Evolutionary conservation across 2,113 vertebrate genomes (phyloP).

Genomic region (Nothocercus julius): DNA sequence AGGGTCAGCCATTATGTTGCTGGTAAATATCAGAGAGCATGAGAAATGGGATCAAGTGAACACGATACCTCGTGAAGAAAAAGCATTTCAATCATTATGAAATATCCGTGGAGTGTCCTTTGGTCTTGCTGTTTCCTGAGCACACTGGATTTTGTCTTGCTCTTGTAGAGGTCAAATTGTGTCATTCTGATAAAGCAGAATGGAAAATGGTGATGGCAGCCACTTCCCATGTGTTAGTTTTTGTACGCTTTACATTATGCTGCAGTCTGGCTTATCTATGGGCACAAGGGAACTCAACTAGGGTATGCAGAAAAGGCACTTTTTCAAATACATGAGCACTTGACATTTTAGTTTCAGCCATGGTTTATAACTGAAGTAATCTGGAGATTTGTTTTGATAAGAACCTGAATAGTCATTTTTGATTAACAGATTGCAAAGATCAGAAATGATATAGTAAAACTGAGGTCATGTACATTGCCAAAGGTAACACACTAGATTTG

Average conservation of each 20-base stretch:
- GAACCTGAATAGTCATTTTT: constrained; percentile 29
- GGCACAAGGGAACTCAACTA: neutral
- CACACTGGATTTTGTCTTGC: neutral
- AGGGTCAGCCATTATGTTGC: neutral
- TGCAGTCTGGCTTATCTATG: neutral
- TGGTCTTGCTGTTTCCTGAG: neutral
- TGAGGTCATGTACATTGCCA: constrained; percentile 19
- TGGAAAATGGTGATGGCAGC: neutral
- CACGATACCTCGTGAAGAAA: neutral
- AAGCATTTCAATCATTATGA: neutral
- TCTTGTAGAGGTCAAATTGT: neutral
- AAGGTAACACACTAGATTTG: constrained; percentile 46
- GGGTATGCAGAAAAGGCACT: neutral
- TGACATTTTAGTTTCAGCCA: neutral
- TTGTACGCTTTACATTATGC: neutral
- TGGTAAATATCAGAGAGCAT: neutral
- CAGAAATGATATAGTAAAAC: constrained; percentile 16
- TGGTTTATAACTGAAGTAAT: neutral
- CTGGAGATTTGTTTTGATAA: constrained; percentile 49
- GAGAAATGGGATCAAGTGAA: neutral
- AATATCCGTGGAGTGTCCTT: neutral
- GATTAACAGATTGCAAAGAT: constrained; percentile 44
- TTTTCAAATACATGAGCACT: neutral
- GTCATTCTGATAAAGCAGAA: neutral
- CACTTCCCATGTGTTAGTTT: neutral